Percentiles rank a stretch among this genome's conserved stretches.
Conservation (phyloP, 2,888 invertebrate genomes). For the Sinelater perroti region DNA sequence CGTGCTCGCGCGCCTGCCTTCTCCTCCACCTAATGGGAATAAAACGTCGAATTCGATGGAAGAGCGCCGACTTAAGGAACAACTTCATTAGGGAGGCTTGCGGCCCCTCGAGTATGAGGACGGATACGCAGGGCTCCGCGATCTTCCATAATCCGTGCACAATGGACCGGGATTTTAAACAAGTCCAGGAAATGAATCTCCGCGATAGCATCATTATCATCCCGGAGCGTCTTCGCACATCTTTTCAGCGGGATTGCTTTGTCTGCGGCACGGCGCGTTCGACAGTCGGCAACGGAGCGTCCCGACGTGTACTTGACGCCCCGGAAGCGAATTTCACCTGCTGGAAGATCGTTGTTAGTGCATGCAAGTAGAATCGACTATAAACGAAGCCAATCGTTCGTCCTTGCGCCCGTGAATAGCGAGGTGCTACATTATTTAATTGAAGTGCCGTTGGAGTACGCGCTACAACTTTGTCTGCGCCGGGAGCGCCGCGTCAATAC, state of each 20-base stretch:
- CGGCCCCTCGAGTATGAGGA: slow-evolving; percentile 30
- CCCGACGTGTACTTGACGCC: slow-evolving; percentile 13
- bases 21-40: too few relatives aligned
- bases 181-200: slow-evolving; percentile 58
- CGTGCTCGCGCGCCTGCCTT: too few relatives aligned
- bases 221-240: slow-evolving; percentile 39
- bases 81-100: slow-evolving; percentile 20
- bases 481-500: too few relatives aligned
- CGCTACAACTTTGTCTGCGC: slow-evolving; percentile 13
- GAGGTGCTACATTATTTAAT: slow-evolving; percentile 45
- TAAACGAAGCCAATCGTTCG: slow-evolving; percentile 52
- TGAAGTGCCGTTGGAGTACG: slow-evolving; percentile 41
- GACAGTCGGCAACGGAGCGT: slow-evolving; percentile 9
- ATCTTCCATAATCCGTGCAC: slow-evolving; percentile 48
- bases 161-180: slow-evolving; percentile 56
- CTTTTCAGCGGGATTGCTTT: slow-evolving; percentile 3
- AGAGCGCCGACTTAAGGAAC: too few relatives aligned
- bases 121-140: slow-evolving; percentile 28
- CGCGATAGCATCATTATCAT: slow-evolving; percentile 58
- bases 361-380: slow-evolving; percentile 41
- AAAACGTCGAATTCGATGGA: too few relatives aligned
- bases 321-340: slow-evolving; percentile 38
- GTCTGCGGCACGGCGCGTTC: slow-evolving; percentile 15
- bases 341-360: slow-evolving; percentile 44
- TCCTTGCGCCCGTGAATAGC: slow-evolving; percentile 34